Percentiles rank a stretch among this genome's conserved stretches.
phyloP scores from a whole-genome alignment of 2,797 vertebrate genomes.

The Sorex maritimensis region DNA sequence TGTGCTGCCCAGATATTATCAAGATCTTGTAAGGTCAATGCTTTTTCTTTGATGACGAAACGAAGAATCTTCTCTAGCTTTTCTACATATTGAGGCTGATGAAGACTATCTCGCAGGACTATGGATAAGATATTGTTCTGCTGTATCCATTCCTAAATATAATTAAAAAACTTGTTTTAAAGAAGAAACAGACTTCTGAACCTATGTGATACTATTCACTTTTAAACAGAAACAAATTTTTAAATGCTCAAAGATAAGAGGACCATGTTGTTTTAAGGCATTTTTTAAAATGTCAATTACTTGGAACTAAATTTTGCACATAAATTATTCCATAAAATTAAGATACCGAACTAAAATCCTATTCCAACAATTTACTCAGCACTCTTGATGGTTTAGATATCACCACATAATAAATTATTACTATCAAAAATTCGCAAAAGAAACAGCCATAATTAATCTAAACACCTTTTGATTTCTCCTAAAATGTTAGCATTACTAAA shows the following conservation, averaged over 20 bases:
- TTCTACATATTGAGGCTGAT: constrained; percentile 99
- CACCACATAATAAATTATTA: constrained; percentile 30
- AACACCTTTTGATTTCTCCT: constrained; percentile 22
- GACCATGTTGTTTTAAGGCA: background rate
- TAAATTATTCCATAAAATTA: constrained; percentile 47
- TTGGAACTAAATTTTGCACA: background rate
- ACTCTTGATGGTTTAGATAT: constrained; percentile 17
- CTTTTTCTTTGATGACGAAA: constrained; percentile 99
- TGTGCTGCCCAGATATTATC: constrained; percentile 99
- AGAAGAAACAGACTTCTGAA: constrained; percentile 48
- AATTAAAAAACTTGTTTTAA: constrained; percentile 76
- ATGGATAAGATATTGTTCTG: constrained; percentile 99
- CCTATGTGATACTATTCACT: background rate
- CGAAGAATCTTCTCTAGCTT: constrained; percentile 99
- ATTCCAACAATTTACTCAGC: constrained; percentile 35
- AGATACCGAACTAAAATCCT: constrained; percentile 50
- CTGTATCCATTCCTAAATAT: constrained; percentile 98
- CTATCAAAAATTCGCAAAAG: constrained; percentile 13
- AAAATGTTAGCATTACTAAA: constrained; percentile 38
- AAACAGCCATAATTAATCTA: constrained; percentile 32
- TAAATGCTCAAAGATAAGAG: background rate
- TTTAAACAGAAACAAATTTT: constrained; percentile 8
- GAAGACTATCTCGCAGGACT: constrained; percentile 98
- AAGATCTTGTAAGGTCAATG: constrained; percentile 98
- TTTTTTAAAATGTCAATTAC: background rate